Evolutionary conservation across 2,113 vertebrate genomes (phyloP), one percentile per base, ranked within the genome.

Genomic region (Machaerirhynchus nigripectus): DNA sequence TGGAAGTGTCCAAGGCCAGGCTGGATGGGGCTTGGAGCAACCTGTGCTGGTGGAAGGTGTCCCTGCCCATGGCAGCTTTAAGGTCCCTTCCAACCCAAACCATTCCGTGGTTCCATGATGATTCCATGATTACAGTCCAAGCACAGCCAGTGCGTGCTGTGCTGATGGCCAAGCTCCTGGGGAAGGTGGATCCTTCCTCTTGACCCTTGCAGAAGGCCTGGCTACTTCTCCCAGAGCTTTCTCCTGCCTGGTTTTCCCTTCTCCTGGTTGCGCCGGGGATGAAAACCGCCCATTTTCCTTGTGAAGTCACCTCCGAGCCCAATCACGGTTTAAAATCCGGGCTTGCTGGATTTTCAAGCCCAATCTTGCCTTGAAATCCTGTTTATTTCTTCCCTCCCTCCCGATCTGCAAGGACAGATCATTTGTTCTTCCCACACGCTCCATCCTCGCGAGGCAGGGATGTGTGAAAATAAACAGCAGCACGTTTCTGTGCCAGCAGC

Each of bases 11-110:
- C 84, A 37, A 33, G 27, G 22, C 33, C 27, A 15, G 33, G 39
- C 0, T 77, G 84, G 55, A 46, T 0, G 0, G 27, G 37, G 7
- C 13, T 76, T 35, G 61, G 53, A 53, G 15, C 10, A 1, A 0
- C 14, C 53, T 68, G 63, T 24, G 24, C 1, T 0, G 2, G 35
- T 46, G 73, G 39, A 0, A 61, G 6, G 0, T 61, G 19, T 39
- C 23, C 39, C 47, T 61, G 47, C 6, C 42, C 39, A 4, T 13
- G 28, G 55, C 47, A 69, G 64, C 10, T 55, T 55, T 35, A 21
- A 71, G 10, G 20, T 35, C 30, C 65, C 20, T 55, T 71, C 65
- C 35, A 33, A 27, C 5, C 55, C 55, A 69, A 46, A 8, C 22
- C 46, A 50, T 57, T 42, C 79, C 13, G 20, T 52, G 47, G 28